Base-by-base conservation (phyloP, 2,888 invertebrate species). In the Liposcelis brunnea region DNA sequence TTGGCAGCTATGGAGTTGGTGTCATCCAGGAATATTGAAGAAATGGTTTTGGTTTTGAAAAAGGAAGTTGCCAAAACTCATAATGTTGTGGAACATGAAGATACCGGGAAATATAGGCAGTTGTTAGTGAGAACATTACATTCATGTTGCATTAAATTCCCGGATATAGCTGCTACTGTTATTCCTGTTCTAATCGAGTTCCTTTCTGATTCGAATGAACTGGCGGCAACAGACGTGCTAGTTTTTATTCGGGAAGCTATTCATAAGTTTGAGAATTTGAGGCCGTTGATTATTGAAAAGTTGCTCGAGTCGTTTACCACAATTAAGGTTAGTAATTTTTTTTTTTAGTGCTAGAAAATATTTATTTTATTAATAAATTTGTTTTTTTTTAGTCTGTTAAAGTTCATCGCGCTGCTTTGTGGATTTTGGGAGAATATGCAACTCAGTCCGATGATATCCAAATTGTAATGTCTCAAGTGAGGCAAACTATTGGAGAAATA, bases 361-460 rank as follows among this genome's bases (percentile, higher is more conserved):
- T 26, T 26, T 26, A 26, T 8, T 26, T 6, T 26, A 26, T n/a
- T n/a, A n/a, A n/a, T n/a, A n/a, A n/a, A 26, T 8, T 26, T 26
- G 26, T 6, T 26, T 26, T 49, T 40, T 37, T 34, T 10, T n/a
- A 84, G 54, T 84, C 86, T n/a, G 81, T 86, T 2, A 86, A 84
- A 68, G 83, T 93, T 21, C 87, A 91, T 55, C 78, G 95, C 49
- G 84, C 91, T 1, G 90, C 95, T 1, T 69, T 98, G 46, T 99
- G 98, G 98, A 87, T 99, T 57, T 69, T 95, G 48, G 97, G 97
- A 4, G 95, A 98, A 64, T 99, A 93, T 63, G 87, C 93, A 2
- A 80, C 80, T 47, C 73, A 75, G 0, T 68, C 74, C 19, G 72
- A 74, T 15, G 83, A 90, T 51, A 87, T 93, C 33, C 70, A 75